A percentile compares a stretch with the other conserved stretches of the same genome.
Evolutionary conservation across 2,113 vertebrate genomes (phyloP).

Genomic region (Myrmecobius fasciatus): DNA sequence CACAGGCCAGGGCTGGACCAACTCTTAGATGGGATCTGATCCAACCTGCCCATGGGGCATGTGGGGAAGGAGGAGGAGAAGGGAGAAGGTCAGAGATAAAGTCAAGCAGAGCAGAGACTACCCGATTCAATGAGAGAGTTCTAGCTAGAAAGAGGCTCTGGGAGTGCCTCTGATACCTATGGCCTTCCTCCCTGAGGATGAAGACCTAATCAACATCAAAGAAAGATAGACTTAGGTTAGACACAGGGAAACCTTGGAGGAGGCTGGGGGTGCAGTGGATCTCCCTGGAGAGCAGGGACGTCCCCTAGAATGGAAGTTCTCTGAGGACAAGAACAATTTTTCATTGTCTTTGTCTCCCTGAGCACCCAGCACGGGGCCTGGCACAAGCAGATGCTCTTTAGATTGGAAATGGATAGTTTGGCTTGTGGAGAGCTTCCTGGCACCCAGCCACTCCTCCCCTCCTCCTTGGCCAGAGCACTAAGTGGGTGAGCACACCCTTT

Average conservation of each 20-base stretch:
- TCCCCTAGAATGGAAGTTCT: neutral
- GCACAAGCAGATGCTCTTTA: neutral
- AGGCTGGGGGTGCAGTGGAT: no score
- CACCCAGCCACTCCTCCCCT: neutral
- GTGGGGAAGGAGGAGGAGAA: neutral
- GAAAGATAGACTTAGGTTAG: neutral
- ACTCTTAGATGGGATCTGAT: neutral
- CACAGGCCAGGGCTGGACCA: neutral
- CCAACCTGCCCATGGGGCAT: neutral
- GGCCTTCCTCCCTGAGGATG: neutral
- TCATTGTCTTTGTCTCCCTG: neutral
- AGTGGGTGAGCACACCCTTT: neutral
- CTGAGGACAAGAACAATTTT: neutral
- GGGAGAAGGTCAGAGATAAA: neutral
- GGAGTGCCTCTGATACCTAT: neutral
- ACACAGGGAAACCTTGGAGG: neutral
- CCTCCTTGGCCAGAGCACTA: neutral
- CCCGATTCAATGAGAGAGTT: neutral
- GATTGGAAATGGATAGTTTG: neutral
- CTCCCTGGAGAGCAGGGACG: neutral
- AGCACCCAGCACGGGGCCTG: neutral
- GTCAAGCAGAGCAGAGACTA: neutral
- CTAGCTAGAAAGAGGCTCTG: neutral
- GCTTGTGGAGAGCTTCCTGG: neutral
- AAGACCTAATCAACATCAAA: neutral